Evolutionary conservation across 2,797 vertebrate species (phyloP).

Genomic region (Scolopax bukidnonensis): DNA sequence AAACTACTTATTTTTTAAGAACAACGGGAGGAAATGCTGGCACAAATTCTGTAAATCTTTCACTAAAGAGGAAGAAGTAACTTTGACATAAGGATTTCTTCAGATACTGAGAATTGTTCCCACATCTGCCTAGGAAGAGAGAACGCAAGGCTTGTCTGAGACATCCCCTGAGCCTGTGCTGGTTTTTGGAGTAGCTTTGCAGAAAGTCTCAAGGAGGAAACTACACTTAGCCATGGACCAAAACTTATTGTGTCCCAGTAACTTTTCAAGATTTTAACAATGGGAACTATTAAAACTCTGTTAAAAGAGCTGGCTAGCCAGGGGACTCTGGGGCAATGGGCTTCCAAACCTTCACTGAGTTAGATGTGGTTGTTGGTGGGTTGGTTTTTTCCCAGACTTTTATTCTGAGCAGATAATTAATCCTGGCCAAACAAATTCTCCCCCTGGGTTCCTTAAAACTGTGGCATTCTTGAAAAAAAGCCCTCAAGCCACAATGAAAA

Average conservation of each 20-base stretch:
- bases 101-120: not conserved
- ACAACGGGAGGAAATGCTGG: not conserved
- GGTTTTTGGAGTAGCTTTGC: not conserved
- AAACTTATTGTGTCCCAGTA: not conserved
- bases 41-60: not conserved
- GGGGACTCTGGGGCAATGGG: not conserved
- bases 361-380: not conserved
- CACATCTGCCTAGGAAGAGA: not conserved
- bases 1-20: constrained; percentile 10
- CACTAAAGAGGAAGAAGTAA: not conserved
- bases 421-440: not conserved
- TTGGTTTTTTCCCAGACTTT: not conserved
- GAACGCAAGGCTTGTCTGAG: not conserved
- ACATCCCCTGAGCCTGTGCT: not conserved
- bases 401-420: not conserved
- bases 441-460: not conserved
- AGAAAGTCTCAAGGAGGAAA: not conserved
- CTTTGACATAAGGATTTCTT: not conserved
- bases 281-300: not conserved
- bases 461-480: not conserved
- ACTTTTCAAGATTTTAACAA: not conserved
- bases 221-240: not conserved
- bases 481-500: not conserved
- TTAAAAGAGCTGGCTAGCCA: not conserved
- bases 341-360: not conserved